These are phyloP conservation scores for Priapulus caudatus DNA, from an alignment of 2,888 invertebrate genomes.

Conservation along the genomic window DNA sequence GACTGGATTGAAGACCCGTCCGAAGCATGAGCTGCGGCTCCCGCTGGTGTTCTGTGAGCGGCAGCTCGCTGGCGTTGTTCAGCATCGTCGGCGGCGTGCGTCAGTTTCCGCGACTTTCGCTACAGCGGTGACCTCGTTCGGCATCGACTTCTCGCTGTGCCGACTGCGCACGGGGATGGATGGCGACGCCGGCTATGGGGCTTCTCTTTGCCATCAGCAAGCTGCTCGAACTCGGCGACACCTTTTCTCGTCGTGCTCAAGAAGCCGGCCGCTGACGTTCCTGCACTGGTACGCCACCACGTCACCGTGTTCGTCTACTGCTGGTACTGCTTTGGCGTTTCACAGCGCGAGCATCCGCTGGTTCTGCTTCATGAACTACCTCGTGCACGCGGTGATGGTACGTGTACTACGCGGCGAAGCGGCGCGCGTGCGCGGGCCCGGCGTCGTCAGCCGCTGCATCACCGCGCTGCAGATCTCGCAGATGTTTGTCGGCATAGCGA, in stretches of 20 bases:
- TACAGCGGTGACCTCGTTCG: constrained; percentile 9
- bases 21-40: constrained; percentile 10
- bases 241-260: too few species aligned
- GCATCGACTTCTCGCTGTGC: constrained; percentile 12
- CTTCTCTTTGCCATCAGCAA: constrained; percentile 31
- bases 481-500: too few species aligned
- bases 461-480: too few species aligned
- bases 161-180: too few species aligned
- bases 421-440: too few species aligned
- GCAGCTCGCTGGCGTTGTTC: constrained; percentile 12
- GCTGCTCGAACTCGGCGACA: constrained; percentile 39
- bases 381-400: constrained; percentile 45
- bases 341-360: constrained; percentile 34
- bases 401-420: constrained; percentile 44
- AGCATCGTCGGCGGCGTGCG: constrained; percentile 14
- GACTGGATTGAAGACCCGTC: constrained; percentile 11
- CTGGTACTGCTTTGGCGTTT: constrained; percentile 35
- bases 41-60: constrained; percentile 13
- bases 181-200: too few species aligned
- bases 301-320: constrained; percentile 42
- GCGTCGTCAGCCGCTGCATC: too few species aligned
- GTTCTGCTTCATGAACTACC: constrained; percentile 43
- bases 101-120: constrained; percentile 12
- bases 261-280: constrained; percentile 43
- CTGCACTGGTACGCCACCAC: constrained; percentile 46